Evolutionary conservation across 2,888 invertebrate species (phyloP), one percentile per base, ranked within the genome.

Genomic region (Seira musarum): DNA sequence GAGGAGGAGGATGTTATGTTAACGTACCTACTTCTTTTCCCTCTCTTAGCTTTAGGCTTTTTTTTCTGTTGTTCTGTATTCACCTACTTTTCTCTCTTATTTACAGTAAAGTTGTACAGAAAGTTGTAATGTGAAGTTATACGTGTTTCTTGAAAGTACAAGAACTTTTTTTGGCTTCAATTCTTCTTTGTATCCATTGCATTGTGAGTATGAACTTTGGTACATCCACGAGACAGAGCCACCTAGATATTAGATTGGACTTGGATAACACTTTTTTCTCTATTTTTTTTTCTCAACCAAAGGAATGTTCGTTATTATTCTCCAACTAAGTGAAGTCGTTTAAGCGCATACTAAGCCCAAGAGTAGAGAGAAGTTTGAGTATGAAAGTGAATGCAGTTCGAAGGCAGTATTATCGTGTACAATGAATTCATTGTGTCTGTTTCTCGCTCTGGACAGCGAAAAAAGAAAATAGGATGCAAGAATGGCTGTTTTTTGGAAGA

Each of bases 401-500:
- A 30, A 30, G 30, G 22, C 19, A 19, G 25, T 17, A 53, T 53
- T 30, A 8, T 2, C 30, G 3, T 30, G 30, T n/a, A n/a, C n/a
- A n/a, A n/a, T n/a, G 30, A 30, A 30, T 30, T 30, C 30, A 30
- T 30, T 30, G 30, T 30, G 30, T 30, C 30, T 2, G 8, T 30
- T 2, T 30, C 8, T 30, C 8, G 30, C 30, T 30, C 30, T 5
- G 3, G 53, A 46, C 15, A 53, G 15, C 6, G 25, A 15, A 70
- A 30, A 21, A 35, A 13, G 21, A 65, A 24, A 65, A 30, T 67
- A 71, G 78, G 78, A 78, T 78, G 71, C 71, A 78, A 71, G 57
- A 78, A 78, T 71, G 78, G 71, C 72, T 78, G 30, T 8, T 30
- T 8, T 30, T 8, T 2, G 60, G 71, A 78, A 78, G 78, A 78